Conservation (phyloP, 2,113 vertebrate genomes). For the Microcebus ravelobensis region DNA sequence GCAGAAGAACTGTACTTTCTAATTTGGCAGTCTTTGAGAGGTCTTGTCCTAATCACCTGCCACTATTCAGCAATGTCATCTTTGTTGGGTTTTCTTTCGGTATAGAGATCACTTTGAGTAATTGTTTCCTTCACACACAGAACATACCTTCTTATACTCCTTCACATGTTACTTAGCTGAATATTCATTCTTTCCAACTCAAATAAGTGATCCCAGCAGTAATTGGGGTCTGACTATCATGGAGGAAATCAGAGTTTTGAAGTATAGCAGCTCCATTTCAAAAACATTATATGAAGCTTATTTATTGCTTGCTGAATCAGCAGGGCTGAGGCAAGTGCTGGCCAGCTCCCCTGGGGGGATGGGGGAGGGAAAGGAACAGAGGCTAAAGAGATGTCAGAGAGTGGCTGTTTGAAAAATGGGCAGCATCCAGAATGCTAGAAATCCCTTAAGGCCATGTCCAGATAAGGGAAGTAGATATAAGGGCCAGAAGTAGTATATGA, state of each 20-base stretch:
- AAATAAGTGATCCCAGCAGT: conserved; percentile 44
- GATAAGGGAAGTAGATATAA: conserved; percentile 10
- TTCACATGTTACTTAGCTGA: conserved; percentile 41
- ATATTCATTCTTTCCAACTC: conserved; percentile 52
- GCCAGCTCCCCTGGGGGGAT: not conserved
- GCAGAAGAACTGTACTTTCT: not conserved
- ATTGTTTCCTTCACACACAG: not conserved
- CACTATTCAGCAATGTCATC: not conserved
- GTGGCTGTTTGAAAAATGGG: conserved; percentile 7
- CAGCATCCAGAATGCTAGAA: conserved; percentile 22
- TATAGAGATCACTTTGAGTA: conserved; percentile 4
- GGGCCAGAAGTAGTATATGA: not conserved
- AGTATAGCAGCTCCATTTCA: conserved; percentile 34
- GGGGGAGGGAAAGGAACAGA: not conserved
- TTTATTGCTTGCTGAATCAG: conserved; percentile 52
- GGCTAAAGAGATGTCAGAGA: conserved; percentile 33
- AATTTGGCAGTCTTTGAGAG: not conserved
- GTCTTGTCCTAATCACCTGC: not conserved
- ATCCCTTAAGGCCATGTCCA: not conserved
- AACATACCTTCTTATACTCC: not conserved
- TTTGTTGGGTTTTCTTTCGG: not conserved
- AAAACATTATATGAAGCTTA: conserved; percentile 36
- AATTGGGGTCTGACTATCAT: conserved; percentile 42
- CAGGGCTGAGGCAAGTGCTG: conserved; percentile 19
- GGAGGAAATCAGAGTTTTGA: conserved; percentile 62